These are phyloP conservation scores for Galaxea fascicularis DNA, from an alignment of 92 coral and sea anemone genomes.

Conservation along the genomic window DNA sequence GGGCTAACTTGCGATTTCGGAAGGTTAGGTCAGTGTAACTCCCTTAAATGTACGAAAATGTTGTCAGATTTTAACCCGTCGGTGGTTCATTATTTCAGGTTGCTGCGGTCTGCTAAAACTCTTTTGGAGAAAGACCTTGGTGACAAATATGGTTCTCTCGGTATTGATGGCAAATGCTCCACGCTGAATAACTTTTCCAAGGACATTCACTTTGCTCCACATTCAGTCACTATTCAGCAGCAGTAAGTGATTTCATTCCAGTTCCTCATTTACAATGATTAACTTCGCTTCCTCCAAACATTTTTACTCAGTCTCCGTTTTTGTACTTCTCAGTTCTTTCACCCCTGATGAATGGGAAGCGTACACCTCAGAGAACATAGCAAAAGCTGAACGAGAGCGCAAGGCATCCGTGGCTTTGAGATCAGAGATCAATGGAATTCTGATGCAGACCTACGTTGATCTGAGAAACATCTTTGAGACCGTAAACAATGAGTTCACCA, in stretches of 20 bases:
- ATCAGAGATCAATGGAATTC: constrained; percentile 94
- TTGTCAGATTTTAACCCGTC: background rate
- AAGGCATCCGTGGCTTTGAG: constrained; percentile 96
- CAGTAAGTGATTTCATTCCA: constrained; percentile 66
- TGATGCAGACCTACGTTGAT: constrained; percentile 97
- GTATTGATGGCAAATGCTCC: constrained; percentile 84
- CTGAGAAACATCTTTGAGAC: constrained; percentile 93
- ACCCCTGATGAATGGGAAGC: constrained; percentile 98
- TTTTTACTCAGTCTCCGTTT: background rate
- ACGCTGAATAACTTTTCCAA: constrained; percentile 89
- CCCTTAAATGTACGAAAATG: background rate
- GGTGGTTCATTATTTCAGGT: constrained; percentile 58
- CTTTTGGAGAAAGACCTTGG: constrained; percentile 93
- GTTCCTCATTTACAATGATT: background rate
- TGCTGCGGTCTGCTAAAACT: constrained; percentile 91
- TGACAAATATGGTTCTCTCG: constrained; percentile 90
- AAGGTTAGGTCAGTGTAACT: no score
- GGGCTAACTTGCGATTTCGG: no score
- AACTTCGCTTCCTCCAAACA: background rate
- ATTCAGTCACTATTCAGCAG: constrained; percentile 93
- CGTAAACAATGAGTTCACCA: constrained; percentile 92
- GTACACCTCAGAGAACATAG: constrained; percentile 92
- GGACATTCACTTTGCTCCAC: constrained; percentile 93
- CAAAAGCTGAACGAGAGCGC: constrained; percentile 96
- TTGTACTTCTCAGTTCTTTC: constrained; percentile 73